Conservation (phyloP, 1,140 invertebrate genomes). For the Microplitis demolitor region DNA sequence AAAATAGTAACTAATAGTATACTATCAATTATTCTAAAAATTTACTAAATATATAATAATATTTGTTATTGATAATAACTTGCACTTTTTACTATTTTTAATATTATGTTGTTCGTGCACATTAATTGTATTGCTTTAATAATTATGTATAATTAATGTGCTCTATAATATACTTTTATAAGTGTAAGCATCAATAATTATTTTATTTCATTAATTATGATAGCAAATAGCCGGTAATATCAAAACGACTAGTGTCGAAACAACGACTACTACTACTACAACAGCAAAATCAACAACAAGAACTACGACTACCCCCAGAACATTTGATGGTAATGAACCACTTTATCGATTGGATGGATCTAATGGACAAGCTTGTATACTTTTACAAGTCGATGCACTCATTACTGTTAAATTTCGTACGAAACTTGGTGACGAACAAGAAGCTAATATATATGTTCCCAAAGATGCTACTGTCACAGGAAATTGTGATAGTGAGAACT, state of each 20-base stretch:
- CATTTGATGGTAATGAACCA: constrained; percentile 48
- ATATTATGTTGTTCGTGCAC: too few species aligned
- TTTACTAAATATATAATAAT: too few species aligned
- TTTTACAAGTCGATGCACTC: constrained; percentile 70
- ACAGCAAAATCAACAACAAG: constrained; percentile 34
- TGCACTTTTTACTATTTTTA: too few species aligned
- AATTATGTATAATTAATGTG: too few species aligned
- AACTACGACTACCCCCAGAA: constrained; percentile 37
- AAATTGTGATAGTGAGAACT: constrained; percentile 72
- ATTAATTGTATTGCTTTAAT: too few species aligned
- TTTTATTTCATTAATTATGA: neutral
- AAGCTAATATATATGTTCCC: constrained; percentile 70
- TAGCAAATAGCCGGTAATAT: constrained; percentile 4
- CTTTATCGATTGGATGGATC: constrained; percentile 68
- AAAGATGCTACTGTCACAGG: constrained; percentile 68
- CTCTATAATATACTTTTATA: neutral
- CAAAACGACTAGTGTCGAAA: neutral
- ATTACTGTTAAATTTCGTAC: constrained; percentile 70
- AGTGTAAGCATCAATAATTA: neutral
- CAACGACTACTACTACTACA: constrained; percentile 7
- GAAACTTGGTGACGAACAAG: constrained; percentile 68
- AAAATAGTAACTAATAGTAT: too few species aligned
- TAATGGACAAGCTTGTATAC: constrained; percentile 70
- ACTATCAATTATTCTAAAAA: too few species aligned
- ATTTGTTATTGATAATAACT: too few species aligned